These are phyloP conservation scores for Lepetodrilus schrolli DNA, from an alignment of 2,888 invertebrate genomes.

Conservation along the genomic window DNA sequence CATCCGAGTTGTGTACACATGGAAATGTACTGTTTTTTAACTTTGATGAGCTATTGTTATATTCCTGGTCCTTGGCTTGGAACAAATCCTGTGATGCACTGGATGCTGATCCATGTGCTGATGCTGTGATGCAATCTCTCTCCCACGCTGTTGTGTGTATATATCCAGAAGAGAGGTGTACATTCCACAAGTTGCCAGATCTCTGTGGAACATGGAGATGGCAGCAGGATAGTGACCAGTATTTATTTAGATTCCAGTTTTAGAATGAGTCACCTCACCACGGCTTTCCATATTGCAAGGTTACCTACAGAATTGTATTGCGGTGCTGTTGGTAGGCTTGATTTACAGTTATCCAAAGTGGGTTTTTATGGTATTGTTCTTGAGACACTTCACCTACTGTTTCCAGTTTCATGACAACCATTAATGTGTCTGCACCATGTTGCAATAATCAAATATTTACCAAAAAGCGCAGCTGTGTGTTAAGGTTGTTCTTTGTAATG, in stretches of 20 bases:
- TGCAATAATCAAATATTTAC: conserved; percentile 29
- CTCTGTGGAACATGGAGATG: background rate
- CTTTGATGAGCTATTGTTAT: too few species aligned
- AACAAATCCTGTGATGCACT: too few species aligned
- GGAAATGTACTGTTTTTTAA: too few species aligned
- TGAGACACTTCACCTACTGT: conserved; percentile 17
- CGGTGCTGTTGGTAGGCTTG: background rate
- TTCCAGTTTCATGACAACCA: conserved; percentile 17
- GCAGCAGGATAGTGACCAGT: background rate
- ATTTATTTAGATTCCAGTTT: background rate
- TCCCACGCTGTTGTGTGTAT: background rate
- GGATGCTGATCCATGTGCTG: too few species aligned
- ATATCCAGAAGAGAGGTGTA: background rate
- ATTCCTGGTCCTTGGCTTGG: too few species aligned
- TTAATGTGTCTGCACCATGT: conserved; percentile 30
- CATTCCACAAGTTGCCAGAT: conserved; percentile 1
- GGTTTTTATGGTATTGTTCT: conserved; percentile 29
- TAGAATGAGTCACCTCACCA: background rate
- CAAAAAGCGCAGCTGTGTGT: conserved; percentile 27
- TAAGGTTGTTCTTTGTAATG: too few species aligned
- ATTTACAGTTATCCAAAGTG: conserved; percentile 11
- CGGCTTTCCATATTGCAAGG: background rate
- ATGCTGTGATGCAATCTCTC: background rate
- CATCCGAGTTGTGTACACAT: too few species aligned
- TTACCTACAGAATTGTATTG: conserved; percentile 23